A percentile compares a stretch with the other conserved stretches of the same genome.
Conservation (phyloP, 2,888 invertebrate species). For the Oscheius sp. region DNA sequence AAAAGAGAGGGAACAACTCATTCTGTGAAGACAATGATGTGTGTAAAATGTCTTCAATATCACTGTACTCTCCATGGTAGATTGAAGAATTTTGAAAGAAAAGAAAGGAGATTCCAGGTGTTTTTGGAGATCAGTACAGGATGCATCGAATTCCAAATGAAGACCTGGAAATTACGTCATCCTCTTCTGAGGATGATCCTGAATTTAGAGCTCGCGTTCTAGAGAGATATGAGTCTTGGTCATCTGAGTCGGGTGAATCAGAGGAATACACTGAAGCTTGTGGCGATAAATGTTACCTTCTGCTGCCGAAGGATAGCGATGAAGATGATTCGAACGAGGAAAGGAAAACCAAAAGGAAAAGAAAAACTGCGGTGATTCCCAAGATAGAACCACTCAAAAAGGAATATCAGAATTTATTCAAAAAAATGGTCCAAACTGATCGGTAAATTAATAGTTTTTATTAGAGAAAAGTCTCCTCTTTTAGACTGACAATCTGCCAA, state of each 20-base stretch:
- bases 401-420: background rate
- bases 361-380: background rate
- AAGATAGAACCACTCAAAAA: background rate
- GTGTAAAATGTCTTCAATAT: slow-evolving; percentile 25
- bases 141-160: slow-evolving; percentile 16
- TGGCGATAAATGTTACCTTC: slow-evolving; percentile 3
- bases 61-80: slow-evolving; percentile 25
- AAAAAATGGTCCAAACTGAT: slow-evolving; percentile 7
- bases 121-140: background rate
- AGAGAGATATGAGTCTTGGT: too few relatives aligned
- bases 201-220: too few relatives aligned
- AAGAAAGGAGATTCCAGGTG: background rate
- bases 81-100: background rate
- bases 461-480: background rate
- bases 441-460: too few relatives aligned
- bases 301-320: slow-evolving; percentile 2
- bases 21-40: slow-evolving; percentile 18
- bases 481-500: slow-evolving; percentile 4
- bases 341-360: background rate
- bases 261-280: too few relatives aligned
- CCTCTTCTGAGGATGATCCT: too few relatives aligned
- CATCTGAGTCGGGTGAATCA: too few relatives aligned
- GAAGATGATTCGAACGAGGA: background rate
- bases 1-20: slow-evolving; percentile 18
- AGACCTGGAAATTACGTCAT: background rate